Percentiles rank a stretch among this genome's conserved stretches.
These are phyloP conservation scores for Gortyna flavago DNA, from an alignment of 2,888 invertebrate genomes.

Conservation along the genomic window DNA sequence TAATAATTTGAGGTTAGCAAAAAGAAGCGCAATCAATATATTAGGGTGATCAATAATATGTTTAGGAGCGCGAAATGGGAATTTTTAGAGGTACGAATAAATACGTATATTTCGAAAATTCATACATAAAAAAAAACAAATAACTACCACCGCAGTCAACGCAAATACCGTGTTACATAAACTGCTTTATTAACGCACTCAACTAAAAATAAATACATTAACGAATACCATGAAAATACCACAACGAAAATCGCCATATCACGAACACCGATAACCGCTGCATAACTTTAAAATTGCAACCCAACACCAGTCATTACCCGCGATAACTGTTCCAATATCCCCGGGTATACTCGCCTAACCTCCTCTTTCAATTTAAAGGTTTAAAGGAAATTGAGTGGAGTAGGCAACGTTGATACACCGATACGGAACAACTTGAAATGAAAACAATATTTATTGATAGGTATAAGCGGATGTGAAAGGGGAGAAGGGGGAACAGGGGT, in stretches of 20 bases:
- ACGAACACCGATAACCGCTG: constrained; percentile 29
- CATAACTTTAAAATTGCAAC: constrained; percentile 48
- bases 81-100: not conserved
- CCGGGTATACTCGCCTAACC: constrained; percentile 26
- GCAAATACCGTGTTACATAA: not conserved
- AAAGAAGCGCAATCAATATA: not conserved
- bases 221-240: not conserved
- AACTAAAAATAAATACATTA: constrained; percentile 14
- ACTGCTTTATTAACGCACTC: not conserved
- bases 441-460: constrained; percentile 61
- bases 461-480: constrained; percentile 17
- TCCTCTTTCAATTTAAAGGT: constrained; percentile 64
- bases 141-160: not conserved
- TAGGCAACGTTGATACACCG: constrained; percentile 47
- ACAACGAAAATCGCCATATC: not conserved
- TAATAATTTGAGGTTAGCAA: no score
- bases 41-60: not conserved
- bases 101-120: not conserved
- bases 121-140: not conserved
- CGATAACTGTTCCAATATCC: constrained; percentile 59
- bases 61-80: not conserved
- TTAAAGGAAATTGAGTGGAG: constrained; percentile 65
- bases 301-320: constrained; percentile 37
- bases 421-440: constrained; percentile 53
- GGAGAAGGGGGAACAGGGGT: not conserved